Conservation (phyloP, 2,113 vertebrate genomes). For the Chloroceryle aenea region DNA sequence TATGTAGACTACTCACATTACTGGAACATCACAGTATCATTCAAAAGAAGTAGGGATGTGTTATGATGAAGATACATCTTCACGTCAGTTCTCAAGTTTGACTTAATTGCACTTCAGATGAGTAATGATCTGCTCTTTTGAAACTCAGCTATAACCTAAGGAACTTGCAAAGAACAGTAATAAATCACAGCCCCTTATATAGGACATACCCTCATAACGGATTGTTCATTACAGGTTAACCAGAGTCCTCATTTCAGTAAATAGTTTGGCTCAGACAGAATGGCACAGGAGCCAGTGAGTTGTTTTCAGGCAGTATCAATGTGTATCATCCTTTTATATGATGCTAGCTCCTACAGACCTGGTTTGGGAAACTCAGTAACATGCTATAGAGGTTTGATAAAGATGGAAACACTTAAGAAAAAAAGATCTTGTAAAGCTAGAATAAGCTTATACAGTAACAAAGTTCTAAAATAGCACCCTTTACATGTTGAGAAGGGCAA, state of each 20-base stretch:
- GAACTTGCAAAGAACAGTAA: neutral
- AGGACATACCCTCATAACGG: neutral
- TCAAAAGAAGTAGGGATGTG: neutral
- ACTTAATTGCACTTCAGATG: neutral
- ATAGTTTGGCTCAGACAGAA: neutral
- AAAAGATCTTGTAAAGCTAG: neutral
- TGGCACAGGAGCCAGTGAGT: neutral
- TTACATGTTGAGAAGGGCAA: neutral
- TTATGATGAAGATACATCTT: neutral
- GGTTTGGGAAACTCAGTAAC: neutral
- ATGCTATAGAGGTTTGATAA: neutral
- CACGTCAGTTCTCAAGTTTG: neutral
- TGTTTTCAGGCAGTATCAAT: neutral
- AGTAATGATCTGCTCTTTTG: neutral
- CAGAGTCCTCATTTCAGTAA: neutral
- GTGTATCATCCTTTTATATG: neutral
- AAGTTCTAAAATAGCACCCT: neutral
- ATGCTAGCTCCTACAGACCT: neutral
- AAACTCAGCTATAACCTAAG: neutral
- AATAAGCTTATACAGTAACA: neutral
- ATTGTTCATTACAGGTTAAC: neutral
- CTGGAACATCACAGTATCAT: neutral
- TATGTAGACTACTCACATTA: neutral
- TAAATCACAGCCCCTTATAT: neutral
- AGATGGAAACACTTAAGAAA: neutral